These are phyloP conservation scores for Therioaphis trifolii DNA, from an alignment of 2,888 invertebrate species.

Conservation along the genomic window DNA sequence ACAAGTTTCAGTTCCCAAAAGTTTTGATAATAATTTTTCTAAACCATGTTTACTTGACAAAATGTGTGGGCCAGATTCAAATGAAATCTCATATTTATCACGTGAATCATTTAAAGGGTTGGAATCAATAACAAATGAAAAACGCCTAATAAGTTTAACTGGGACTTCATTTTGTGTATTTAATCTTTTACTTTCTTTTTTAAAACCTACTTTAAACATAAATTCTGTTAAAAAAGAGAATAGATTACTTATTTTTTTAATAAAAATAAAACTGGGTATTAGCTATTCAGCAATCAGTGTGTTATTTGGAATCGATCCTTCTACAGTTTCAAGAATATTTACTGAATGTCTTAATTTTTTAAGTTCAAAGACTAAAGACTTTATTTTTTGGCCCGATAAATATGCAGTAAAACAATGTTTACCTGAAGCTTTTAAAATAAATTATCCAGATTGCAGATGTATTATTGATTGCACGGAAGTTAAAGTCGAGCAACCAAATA, in stretches of 20 bases:
- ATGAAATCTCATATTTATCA: neutral
- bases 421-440: neutral
- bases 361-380: neutral
- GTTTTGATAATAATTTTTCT: too few species aligned
- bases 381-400: neutral
- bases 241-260: neutral
- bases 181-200: neutral
- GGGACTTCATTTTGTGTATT: slow-evolving; percentile 2
- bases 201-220: neutral
- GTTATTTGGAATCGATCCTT: neutral
- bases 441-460: neutral
- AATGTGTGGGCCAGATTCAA: neutral
- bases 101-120: neutral
- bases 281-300: neutral
- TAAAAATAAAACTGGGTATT: neutral
- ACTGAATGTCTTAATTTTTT: neutral
- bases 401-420: neutral
- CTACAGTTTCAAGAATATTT: neutral
- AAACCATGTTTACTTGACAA: too few species aligned
- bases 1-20: too few species aligned
- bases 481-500: neutral
- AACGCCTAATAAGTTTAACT: neutral
- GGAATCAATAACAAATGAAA: neutral
- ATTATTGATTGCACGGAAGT: slow-evolving; percentile 1
- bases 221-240: too few species aligned